phyloP scores from a whole-genome alignment of 2,797 vertebrate genomes.

The Neosalanx taihuensis region DNA sequence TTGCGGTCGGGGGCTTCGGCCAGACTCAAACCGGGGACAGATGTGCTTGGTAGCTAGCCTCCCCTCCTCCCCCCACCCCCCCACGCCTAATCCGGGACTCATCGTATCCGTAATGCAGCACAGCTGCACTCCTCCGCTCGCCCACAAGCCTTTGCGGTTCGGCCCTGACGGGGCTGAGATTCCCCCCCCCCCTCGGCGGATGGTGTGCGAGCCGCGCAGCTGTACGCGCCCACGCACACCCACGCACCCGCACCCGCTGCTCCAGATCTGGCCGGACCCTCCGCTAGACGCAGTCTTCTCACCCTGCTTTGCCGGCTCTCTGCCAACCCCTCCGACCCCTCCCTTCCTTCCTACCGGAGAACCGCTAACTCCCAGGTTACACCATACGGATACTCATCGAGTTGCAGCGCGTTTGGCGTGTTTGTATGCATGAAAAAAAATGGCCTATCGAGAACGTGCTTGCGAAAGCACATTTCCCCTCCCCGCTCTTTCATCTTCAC shows the following conservation, averaged over 20 bases:
- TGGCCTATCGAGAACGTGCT: constrained; percentile 1
- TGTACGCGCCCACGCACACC: not conserved
- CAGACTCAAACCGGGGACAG: constrained; percentile 74
- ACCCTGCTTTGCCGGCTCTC: not conserved
- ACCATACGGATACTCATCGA: not conserved
- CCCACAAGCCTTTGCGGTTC: constrained; percentile 63
- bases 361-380: not conserved
- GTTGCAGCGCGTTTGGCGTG: not conserved
- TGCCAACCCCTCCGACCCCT: not conserved
- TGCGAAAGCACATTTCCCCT: constrained; percentile 10
- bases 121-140: constrained; percentile 67
- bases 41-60: constrained; percentile 64
- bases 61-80: constrained; percentile 34
- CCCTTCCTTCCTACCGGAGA: not conserved
- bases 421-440: not conserved
- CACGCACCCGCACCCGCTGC: not conserved
- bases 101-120: constrained; percentile 76
- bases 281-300: not conserved
- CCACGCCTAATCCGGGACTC: constrained; percentile 71
- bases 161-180: constrained; percentile 62
- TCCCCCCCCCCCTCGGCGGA: constrained; percentile 29
- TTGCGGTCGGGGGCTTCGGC: constrained; percentile 67
- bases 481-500: not conserved
- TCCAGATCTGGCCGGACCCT: not conserved
- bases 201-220: constrained; percentile 49